A percentile compares a stretch with the other conserved stretches of the same genome.
Evolutionary conservation across 2,113 vertebrate species (phyloP).

Genomic region (Herpetotheres cachinnans): DNA sequence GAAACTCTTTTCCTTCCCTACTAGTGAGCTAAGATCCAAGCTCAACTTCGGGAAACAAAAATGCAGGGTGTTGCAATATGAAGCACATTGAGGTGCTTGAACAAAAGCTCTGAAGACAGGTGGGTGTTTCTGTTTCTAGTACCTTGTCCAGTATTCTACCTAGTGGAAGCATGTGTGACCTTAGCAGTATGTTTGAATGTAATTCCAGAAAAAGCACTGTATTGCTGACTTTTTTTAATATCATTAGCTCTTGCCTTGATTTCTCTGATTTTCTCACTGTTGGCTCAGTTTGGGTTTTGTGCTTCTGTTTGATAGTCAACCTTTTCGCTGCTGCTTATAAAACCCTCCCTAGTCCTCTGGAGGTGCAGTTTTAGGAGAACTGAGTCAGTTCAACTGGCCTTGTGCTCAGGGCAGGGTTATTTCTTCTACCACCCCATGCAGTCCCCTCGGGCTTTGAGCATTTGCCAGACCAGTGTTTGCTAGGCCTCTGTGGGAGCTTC

Average conservation of each 20-base stretch:
- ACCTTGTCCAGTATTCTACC: not conserved
- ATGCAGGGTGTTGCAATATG: not conserved
- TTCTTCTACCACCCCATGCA: not conserved
- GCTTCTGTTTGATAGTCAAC: not conserved
- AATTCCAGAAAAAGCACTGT: not conserved
- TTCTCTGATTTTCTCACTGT: not conserved
- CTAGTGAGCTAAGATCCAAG: not conserved
- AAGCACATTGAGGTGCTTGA: not conserved
- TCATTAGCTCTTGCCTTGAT: not conserved
- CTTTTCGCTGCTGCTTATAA: not conserved
- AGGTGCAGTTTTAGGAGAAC: rapidly evolving
- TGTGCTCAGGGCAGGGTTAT: not conserved
- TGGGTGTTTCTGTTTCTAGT: not conserved
- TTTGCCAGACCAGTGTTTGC: not conserved
- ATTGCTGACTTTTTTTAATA: not conserved
- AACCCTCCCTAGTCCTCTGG: not conserved
- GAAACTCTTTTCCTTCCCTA: not conserved
- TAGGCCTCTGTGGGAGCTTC: not conserved
- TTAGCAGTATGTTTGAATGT: not conserved
- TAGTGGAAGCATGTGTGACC: not conserved
- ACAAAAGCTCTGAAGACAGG: not conserved
- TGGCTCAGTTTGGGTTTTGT: not conserved
- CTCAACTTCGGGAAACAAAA: not conserved
- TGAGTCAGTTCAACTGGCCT: not conserved
- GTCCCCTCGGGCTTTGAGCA: not conserved